Percentiles rank a stretch among this genome's conserved stretches.
Evolutionary conservation across 1,140 invertebrate species (phyloP).

Genomic region (Brachionus rubens): DNA sequence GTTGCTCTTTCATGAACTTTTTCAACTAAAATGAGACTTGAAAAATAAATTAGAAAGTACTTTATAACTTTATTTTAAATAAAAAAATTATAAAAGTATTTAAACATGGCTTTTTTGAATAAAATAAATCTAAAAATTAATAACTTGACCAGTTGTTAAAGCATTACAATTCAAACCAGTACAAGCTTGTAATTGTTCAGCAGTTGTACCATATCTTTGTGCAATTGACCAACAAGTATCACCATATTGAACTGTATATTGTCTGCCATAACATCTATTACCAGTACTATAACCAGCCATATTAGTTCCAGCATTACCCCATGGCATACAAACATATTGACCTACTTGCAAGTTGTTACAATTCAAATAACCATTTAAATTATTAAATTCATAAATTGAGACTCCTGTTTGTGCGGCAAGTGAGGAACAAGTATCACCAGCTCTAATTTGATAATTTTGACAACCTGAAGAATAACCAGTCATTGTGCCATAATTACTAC

Average conservation of each 20-base stretch:
- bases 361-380: background rate
- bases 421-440: background rate
- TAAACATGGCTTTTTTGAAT: no score
- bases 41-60: no score
- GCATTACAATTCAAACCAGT: background rate
- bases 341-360: background rate
- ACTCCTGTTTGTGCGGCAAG: background rate
- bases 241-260: background rate
- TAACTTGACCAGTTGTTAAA: background rate
- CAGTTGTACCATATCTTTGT: background rate
- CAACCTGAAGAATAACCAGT: background rate
- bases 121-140: background rate
- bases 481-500: background rate
- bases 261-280: background rate
- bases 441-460: background rate
- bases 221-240: background rate
- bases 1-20: no score
- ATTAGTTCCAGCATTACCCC: background rate
- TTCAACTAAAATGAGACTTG: no score
- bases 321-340: background rate
- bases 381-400: background rate
- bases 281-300: background rate
- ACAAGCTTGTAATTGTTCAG: background rate
- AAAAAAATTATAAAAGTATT: no score
- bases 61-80: no score